A percentile compares a stretch with the other conserved stretches of the same genome.
These are phyloP conservation scores for Mechanitis messenoides DNA, from an alignment of 2,888 invertebrate species.

Conservation along the genomic window DNA sequence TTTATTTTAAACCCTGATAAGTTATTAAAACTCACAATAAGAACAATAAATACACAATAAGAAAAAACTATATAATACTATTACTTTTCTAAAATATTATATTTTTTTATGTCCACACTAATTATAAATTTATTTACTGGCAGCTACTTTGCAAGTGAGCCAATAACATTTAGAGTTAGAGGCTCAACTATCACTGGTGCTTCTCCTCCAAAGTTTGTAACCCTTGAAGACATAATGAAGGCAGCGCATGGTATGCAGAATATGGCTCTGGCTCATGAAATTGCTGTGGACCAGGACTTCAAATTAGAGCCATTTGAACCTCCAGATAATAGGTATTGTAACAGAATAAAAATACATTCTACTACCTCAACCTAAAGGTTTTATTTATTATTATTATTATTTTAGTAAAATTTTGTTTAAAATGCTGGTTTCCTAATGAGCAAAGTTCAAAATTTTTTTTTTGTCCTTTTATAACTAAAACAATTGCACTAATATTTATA, in stretches of 20 bases:
- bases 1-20: neutral
- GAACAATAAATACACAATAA: no score
- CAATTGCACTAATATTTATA: no score
- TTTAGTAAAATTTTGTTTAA: no score
- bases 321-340: constrained; percentile 81
- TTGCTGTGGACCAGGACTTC: constrained; percentile 95
- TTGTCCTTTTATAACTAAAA: no score
- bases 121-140: constrained; percentile 3
- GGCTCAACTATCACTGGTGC: constrained; percentile 79
- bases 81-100: neutral
- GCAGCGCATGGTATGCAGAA: constrained; percentile 93
- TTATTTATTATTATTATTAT: no score
- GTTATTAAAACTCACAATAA: no score
- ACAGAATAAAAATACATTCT: neutral
- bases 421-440: no score
- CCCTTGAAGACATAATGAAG: constrained; percentile 90
- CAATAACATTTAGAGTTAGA: constrained; percentile 75
- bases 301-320: constrained; percentile 88
- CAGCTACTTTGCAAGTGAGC: constrained; percentile 62
- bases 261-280: constrained; percentile 97
- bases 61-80: no score
- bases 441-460: no score
- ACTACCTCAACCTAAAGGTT: no score
- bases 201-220: constrained; percentile 90
- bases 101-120: neutral